phyloP scores from a whole-genome alignment of 2,888 invertebrate genomes.

The Notodonta ziczac region DNA sequence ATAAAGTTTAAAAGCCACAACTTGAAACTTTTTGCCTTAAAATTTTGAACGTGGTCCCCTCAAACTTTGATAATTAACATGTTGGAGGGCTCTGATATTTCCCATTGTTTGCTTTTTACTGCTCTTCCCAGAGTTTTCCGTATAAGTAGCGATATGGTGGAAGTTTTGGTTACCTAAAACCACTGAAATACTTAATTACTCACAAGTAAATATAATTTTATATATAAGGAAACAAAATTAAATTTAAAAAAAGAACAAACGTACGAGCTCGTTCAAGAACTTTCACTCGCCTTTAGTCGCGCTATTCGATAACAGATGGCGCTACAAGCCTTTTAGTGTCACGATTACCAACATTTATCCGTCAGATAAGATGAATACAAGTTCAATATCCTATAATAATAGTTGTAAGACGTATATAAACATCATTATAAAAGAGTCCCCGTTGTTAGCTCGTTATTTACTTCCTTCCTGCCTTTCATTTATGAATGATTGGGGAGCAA shows the following conservation, averaged over 20 bases:
- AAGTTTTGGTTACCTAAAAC: background rate
- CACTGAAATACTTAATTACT: background rate
- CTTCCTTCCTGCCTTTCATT: slow-evolving; percentile 16
- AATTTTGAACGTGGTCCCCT: slow-evolving; percentile 21
- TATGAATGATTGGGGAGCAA: slow-evolving; percentile 25
- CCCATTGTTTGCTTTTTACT: slow-evolving; percentile 25
- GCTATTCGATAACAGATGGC: slow-evolving; percentile 69
- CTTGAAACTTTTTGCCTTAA: slow-evolving; percentile 15
- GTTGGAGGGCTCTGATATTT: slow-evolving; percentile 16
- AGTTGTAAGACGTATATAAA: background rate
- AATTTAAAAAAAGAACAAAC: background rate
- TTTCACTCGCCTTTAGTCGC: slow-evolving; percentile 29
- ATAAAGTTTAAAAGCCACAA: slow-evolving; percentile 17
- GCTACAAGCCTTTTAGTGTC: slow-evolving; percentile 32
- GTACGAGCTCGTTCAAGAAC: background rate
- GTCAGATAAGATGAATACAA: background rate
- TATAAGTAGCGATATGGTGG: background rate
- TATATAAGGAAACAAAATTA: background rate
- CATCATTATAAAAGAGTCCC: background rate
- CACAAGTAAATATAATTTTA: background rate
- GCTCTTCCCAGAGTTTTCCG: slow-evolving; percentile 10
- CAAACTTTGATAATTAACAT: slow-evolving; percentile 36
- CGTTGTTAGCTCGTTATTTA: slow-evolving; percentile 8
- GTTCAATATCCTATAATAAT: slow-evolving; percentile 1
- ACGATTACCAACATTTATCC: background rate